Conservation (phyloP, 2,888 invertebrate species). For the Schizotus pectinicornis region DNA sequence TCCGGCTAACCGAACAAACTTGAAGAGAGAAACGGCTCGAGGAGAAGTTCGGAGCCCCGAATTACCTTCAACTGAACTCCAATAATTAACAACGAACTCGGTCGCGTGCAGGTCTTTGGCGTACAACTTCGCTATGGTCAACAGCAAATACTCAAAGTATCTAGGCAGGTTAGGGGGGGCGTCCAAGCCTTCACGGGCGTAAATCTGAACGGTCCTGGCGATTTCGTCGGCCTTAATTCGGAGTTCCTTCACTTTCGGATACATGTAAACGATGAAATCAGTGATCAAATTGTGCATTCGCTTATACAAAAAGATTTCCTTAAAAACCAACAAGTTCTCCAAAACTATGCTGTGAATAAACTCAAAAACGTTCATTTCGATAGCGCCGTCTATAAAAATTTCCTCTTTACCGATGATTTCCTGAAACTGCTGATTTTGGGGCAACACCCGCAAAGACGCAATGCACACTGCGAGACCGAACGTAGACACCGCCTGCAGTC, state of each 20-base stretch:
- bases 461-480: conserved; percentile 76
- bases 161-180: conserved; percentile 76
- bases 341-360: conserved; percentile 78
- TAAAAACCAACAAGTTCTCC: conserved; percentile 70
- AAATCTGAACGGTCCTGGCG: conserved; percentile 75
- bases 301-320: conserved; percentile 82
- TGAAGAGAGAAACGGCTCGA: conserved; percentile 81
- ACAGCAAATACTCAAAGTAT: conserved; percentile 84
- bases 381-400: conserved; percentile 77
- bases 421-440: conserved; percentile 63
- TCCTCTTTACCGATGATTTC: conserved; percentile 79
- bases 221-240: conserved; percentile 88
- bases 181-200: conserved; percentile 70
- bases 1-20: conserved; percentile 88
- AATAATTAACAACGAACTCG: conserved; percentile 80
- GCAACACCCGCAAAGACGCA: conserved; percentile 66
- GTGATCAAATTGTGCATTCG: conserved; percentile 85
- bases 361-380: conserved; percentile 79
- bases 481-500: conserved; percentile 67
- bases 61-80: conserved; percentile 69
- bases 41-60: conserved; percentile 60
- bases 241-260: conserved; percentile 85
- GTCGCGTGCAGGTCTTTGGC: conserved; percentile 72
- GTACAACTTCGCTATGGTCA: conserved; percentile 81
- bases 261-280: conserved; percentile 93